These are phyloP conservation scores for Geotrupes spiniger DNA, from an alignment of 2,888 invertebrate species.

Conservation along the genomic window DNA sequence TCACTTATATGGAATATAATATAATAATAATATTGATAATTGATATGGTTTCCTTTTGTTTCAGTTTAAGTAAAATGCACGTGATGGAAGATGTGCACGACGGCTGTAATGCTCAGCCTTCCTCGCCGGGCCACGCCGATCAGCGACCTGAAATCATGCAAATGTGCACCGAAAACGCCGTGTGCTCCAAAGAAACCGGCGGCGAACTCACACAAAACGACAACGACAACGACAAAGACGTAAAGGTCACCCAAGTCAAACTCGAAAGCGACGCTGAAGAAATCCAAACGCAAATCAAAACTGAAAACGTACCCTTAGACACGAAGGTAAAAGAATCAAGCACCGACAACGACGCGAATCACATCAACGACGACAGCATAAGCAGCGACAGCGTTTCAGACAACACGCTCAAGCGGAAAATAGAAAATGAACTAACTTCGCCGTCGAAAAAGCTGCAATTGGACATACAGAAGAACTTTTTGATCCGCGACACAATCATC, in stretches of 20 bases:
- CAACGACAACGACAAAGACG: constrained; percentile 16
- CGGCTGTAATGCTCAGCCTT: constrained; percentile 45
- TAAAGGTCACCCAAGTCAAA: constrained; percentile 16
- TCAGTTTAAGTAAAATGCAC: constrained; percentile 60
- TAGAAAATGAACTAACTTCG: constrained; percentile 32
- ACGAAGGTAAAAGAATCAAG: constrained; percentile 15
- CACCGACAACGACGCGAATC: constrained; percentile 21
- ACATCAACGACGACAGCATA: constrained; percentile 28
- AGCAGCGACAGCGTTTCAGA: constrained; percentile 23
- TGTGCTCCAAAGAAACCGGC: constrained; percentile 17
- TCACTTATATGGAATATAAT: too few relatives aligned
- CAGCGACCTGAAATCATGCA: constrained; percentile 34
- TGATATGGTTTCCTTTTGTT: constrained; percentile 41
- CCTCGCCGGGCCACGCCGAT: constrained; percentile 49
- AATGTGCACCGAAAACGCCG: constrained; percentile 22
- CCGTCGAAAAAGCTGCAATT: constrained; percentile 42
- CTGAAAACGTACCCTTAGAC: constrained; percentile 16
- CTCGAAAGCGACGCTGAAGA: constrained; percentile 18
- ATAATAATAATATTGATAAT: too few relatives aligned
- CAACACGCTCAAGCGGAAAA: constrained; percentile 30
- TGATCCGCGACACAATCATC: constrained; percentile 58
- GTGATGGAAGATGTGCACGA: constrained; percentile 57
- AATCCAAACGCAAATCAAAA: constrained; percentile 15
- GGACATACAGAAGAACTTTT: constrained; percentile 44
- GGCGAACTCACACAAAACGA: constrained; percentile 20